Base-by-base conservation (phyloP, 2,888 invertebrate genomes). In the Diplolepis rosae region DNA sequence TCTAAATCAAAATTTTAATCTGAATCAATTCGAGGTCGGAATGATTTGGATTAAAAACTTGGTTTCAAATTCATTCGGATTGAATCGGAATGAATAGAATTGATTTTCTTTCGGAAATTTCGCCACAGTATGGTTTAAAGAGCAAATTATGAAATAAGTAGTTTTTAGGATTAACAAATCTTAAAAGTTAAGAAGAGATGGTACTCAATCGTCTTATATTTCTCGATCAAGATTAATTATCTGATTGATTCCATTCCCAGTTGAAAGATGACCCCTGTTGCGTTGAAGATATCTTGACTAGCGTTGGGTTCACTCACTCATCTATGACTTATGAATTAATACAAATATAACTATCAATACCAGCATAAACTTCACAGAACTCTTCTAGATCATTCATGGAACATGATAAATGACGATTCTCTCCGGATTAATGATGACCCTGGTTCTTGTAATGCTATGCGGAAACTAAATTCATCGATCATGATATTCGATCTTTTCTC, bases 401-500 rank as follows among this genome's bases (percentile, higher is more conserved):
- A 54, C 54, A 54, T 56, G 56, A 56, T 35, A 56, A 56, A 56
- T 56, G 56, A 56, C 56, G 35, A 56, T 56, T 35, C 56, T 9
- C 13, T 22, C 7, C 22, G 22, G 35, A 56, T 56, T 56, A 35
- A 56, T 56, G 32, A 56, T 32, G 32, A 35, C 18, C 13, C 30
- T 52, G 30, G n/a, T 13, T 30, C 30, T 11, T 30, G 54, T 30
- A 32, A 28, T 32, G 18, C 9, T 45, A 45, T 45, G 45, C 45
- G 18, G 45, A 45, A 45, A 52, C 28, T 52, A n/a, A 13, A 28
- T 27, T 27, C 54, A 54, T 54, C 54, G 54, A 54, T 54, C 54
- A 54, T 15, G 52, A 54, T 28, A n/a, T 30, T 30, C 15, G 3
- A 9, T 28, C 27, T 32, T 54, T 54, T 28, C 30, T 54, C 15